phyloP scores from a whole-genome alignment of 2,888 invertebrate species.

The Drosophila picticornis region DNA sequence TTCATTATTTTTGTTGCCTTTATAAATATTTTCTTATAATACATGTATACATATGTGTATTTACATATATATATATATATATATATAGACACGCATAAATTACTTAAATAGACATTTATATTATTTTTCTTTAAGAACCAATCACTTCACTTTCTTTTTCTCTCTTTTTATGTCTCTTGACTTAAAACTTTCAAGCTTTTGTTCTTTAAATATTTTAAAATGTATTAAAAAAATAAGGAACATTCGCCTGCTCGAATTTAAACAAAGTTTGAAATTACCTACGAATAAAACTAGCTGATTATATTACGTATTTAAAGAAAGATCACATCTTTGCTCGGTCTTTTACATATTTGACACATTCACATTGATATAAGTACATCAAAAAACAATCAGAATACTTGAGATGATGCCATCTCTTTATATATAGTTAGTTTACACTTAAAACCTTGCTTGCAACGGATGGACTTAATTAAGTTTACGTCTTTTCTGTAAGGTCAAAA shows the following conservation, averaged over 20 bases:
- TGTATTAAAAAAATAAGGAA: not conserved
- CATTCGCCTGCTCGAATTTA: not conserved
- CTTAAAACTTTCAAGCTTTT: not conserved
- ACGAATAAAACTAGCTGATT: not conserved
- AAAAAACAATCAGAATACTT: not conserved
- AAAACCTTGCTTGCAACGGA: not conserved
- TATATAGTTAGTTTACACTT: not conserved
- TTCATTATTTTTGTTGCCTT: not conserved
- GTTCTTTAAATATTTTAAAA: not conserved
- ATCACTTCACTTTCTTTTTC: not conserved
- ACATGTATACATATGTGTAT: not conserved
- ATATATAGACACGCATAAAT: not conserved
- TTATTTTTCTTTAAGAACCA: constrained; percentile 4
- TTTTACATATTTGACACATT: not conserved
- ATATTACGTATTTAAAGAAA: not conserved
- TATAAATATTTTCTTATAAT: not conserved
- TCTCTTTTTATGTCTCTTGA: not conserved
- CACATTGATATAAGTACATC: not conserved
- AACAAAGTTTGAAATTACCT: not conserved
- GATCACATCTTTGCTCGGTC: not conserved
- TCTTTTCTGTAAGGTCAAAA: not conserved
- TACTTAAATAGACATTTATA: not conserved
- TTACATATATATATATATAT: not conserved
- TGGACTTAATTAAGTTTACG: not conserved
- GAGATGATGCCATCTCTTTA: not conserved